Evolutionary conservation across 2,113 vertebrate species (phyloP).

Genomic region (human): GRCh38 chr9:90339501-90340000

Average conservation of each 20-base stretch:
- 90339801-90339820: no score
- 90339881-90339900: no score
- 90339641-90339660: background rate
- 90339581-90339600: background rate
- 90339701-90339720: background rate
- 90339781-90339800: no score
- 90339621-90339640: background rate
- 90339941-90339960: no score
- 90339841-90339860: no score
- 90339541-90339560: background rate
- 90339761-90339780: background rate
- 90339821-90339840: no score
- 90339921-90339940: no score
- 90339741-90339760: background rate
- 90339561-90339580: background rate
- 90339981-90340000: no score
- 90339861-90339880: no score
- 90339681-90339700: background rate
- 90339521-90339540: background rate
- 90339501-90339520: background rate
- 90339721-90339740: background rate
- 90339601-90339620: background rate
- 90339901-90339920: no score
- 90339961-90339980: no score
- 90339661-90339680: background rate